Percentiles rank a stretch among this genome's conserved stretches.
Conservation (phyloP, 2,888 invertebrate genomes). For the Congeria kusceri region DNA sequence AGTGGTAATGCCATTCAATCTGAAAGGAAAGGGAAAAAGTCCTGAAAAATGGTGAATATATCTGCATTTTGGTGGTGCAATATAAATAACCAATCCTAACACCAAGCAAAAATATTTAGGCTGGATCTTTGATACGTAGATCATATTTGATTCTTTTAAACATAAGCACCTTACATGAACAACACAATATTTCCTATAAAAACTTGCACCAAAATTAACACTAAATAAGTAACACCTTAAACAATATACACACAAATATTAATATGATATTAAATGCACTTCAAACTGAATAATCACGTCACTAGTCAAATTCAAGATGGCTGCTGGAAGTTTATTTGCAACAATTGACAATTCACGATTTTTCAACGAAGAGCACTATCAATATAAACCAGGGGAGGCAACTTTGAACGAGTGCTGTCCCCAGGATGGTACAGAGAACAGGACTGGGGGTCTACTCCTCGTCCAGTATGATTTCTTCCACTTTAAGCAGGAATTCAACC, state of each 20-base stretch:
- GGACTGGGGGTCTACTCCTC: constrained; percentile 74
- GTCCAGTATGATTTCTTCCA: constrained; percentile 90
- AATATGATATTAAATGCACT: background rate
- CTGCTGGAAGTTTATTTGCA: constrained; percentile 19
- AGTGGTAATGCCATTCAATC: constrained; percentile 66
- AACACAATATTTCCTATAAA: no score
- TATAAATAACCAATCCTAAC: constrained; percentile 6
- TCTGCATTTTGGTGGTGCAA: constrained; percentile 55
- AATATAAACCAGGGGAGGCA: constrained; percentile 8
- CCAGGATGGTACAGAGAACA: background rate
- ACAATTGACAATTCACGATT: background rate
- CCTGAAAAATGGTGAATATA: constrained; percentile 78
- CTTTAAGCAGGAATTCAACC: constrained; percentile 98
- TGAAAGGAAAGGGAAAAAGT: constrained; percentile 79
- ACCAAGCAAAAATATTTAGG: no score
- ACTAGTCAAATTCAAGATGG: constrained; percentile 69
- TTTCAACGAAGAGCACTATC: background rate
- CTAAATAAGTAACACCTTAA: no score
- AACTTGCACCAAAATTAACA: no score
- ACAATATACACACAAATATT: background rate
- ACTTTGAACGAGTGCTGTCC: background rate
- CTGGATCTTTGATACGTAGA: no score
- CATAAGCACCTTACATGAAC: no score
- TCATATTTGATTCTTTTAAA: no score
- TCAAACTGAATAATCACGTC: background rate